phyloP scores from a whole-genome alignment of 1,140 invertebrate species.

The Latrodectus geometricus region DNA sequence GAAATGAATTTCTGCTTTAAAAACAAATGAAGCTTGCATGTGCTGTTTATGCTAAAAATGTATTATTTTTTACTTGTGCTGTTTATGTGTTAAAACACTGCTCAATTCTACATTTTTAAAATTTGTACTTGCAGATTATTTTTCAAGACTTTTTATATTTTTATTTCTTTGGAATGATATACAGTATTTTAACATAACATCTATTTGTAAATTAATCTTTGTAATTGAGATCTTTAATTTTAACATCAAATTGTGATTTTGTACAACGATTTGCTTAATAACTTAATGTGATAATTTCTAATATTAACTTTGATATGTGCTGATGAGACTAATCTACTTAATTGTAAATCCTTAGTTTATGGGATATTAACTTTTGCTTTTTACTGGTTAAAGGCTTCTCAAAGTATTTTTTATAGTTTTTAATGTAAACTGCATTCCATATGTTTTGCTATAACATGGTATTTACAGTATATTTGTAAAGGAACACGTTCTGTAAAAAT shows the following conservation, averaged over 20 bases:
- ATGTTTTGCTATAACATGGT: slow-evolving; percentile 27
- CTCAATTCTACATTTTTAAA: slow-evolving; percentile 53
- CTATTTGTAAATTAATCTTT: not conserved
- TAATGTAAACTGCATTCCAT: slow-evolving; percentile 27
- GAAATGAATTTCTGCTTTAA: slow-evolving; percentile 9
- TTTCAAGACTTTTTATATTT: slow-evolving; percentile 37
- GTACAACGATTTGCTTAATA: not conserved
- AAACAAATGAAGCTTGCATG: slow-evolving; percentile 42
- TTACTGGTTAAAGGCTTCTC: not conserved
- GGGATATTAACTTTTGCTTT: not conserved
- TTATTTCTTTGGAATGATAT: not conserved
- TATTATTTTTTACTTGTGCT: slow-evolving; percentile 49
- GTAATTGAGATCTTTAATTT: not conserved
- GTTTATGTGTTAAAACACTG: slow-evolving; percentile 45
- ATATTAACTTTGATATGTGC: not conserved
- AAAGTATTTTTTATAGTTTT: slow-evolving; percentile 42
- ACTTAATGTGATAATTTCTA: not conserved
- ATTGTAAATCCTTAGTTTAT: not conserved
- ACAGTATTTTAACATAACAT: not conserved
- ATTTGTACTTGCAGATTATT: slow-evolving; percentile 35
- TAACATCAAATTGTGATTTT: not conserved
- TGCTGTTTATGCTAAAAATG: slow-evolving; percentile 44
- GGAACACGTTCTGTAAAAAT: slow-evolving; percentile 22
- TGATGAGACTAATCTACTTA: not conserved
- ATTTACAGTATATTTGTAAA: slow-evolving; percentile 44